phyloP scores from a whole-genome alignment of 2,113 vertebrate species.

The Sturnus vulgaris region DNA sequence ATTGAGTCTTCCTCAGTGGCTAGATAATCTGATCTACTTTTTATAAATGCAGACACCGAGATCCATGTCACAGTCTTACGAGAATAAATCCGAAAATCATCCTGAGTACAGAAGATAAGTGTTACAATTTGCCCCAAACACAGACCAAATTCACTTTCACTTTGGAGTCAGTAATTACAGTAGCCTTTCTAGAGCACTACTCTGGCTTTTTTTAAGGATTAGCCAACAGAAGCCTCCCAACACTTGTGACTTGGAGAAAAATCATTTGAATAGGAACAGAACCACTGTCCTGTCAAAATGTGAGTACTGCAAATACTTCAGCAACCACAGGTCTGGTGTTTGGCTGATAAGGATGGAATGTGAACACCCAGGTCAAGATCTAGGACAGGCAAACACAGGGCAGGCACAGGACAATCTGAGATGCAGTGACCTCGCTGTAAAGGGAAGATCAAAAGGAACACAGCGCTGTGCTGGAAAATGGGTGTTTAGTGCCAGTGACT shows the following conservation, averaged over 20 bases:
- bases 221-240: background rate
- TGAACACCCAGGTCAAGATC: background rate
- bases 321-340: background rate
- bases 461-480: background rate
- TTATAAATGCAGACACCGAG: constrained; percentile 46
- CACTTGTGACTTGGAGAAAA: background rate
- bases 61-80: constrained; percentile 71
- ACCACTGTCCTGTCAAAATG: background rate
- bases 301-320: background rate
- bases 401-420: background rate
- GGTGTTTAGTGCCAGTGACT: background rate
- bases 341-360: background rate
- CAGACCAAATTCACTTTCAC: background rate
- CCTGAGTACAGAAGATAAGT: constrained; percentile 59
- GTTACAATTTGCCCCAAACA: background rate
- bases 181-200: background rate
- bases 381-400: background rate
- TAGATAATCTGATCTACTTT: background rate
- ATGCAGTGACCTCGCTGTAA: background rate
- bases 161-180: background rate
- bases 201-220: background rate
- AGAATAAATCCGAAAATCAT: constrained; percentile 74
- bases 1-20: constrained; percentile 55
- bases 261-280: background rate
- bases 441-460: background rate